These are phyloP conservation scores for Ailurus styani DNA, from an alignment of 2,113 vertebrate species.

Conservation along the genomic window DNA sequence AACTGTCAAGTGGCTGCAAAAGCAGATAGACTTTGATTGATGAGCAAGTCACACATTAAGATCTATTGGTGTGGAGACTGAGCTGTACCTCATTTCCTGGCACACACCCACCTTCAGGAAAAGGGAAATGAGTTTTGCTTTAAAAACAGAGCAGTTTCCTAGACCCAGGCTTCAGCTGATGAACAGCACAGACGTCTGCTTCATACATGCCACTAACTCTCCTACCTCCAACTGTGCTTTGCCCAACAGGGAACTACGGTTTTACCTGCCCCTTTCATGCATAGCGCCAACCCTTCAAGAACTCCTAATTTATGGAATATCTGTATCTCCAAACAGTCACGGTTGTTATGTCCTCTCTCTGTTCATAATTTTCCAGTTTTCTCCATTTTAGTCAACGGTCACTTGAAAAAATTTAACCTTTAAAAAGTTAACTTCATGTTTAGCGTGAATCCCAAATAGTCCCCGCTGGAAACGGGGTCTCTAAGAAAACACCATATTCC, in stretches of 20 bases:
- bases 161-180: neutral
- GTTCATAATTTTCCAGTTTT: neutral
- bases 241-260: neutral
- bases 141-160: neutral
- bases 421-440: neutral
- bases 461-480: neutral
- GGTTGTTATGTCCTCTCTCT: neutral
- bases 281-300: neutral
- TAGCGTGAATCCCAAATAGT: neutral
- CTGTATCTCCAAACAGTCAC: neutral
- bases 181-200: neutral
- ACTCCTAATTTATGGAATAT: neutral
- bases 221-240: neutral
- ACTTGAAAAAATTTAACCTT: neutral
- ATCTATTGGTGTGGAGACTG: neutral
- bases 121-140: slow-evolving; percentile 47
- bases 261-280: neutral
- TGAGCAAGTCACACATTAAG: neutral
- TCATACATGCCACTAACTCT: neutral
- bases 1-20: neutral
- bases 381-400: neutral
- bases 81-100: slow-evolving; percentile 6
- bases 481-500: neutral
- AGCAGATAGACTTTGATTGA: neutral
- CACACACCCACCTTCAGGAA: neutral